A percentile compares a stretch with the other conserved stretches of the same genome.
Conservation (phyloP, 2,797 vertebrate species). For the Amblyopsis hoosieri region DNA sequence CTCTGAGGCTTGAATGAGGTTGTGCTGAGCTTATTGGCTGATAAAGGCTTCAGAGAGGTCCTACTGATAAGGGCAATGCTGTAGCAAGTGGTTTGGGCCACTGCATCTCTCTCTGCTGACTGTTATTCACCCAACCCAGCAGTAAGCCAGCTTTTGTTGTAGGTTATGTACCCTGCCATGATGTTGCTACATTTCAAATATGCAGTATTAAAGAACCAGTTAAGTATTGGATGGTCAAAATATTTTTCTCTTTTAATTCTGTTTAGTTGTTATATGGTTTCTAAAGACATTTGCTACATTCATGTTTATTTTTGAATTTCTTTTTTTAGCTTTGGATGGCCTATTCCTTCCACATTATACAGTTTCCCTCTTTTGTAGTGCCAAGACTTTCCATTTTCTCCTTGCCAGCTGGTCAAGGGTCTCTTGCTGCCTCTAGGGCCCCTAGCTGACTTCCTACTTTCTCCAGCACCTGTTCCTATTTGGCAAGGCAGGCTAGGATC, state of each 20-base stretch:
- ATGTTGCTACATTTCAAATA: not conserved
- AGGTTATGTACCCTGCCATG: slow-evolving; percentile 12
- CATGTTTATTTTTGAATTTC: not conserved
- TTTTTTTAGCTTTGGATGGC: not conserved
- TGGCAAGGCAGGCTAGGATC: slow-evolving; percentile 62
- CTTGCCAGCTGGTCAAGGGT: slow-evolving; percentile 77
- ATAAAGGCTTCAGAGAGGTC: slow-evolving; percentile 25
- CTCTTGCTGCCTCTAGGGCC: slow-evolving; percentile 71
- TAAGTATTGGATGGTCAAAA: not conserved
- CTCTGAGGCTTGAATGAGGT: not conserved
- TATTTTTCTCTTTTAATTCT: not conserved
- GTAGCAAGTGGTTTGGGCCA: slow-evolving; percentile 27
- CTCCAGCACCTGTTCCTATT: slow-evolving; percentile 78
- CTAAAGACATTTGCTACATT: slow-evolving; percentile 13
- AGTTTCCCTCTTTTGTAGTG: slow-evolving; percentile 49
- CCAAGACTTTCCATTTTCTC: slow-evolving; percentile 59
- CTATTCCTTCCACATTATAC: slow-evolving; percentile 34
- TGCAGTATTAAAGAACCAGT: not conserved
- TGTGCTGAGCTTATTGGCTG: slow-evolving; percentile 8
- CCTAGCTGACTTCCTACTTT: slow-evolving; percentile 73
- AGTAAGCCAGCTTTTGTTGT: slow-evolving; percentile 13
- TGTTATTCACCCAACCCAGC: slow-evolving; percentile 37
- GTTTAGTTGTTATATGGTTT: slow-evolving; percentile 6
- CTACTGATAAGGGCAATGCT: slow-evolving; percentile 17
- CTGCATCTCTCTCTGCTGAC: slow-evolving; percentile 30